Evolutionary conservation across 2,113 vertebrate genomes (phyloP), one percentile per base, ranked within the genome.

Genomic region (Nipponia nippon): DNA sequence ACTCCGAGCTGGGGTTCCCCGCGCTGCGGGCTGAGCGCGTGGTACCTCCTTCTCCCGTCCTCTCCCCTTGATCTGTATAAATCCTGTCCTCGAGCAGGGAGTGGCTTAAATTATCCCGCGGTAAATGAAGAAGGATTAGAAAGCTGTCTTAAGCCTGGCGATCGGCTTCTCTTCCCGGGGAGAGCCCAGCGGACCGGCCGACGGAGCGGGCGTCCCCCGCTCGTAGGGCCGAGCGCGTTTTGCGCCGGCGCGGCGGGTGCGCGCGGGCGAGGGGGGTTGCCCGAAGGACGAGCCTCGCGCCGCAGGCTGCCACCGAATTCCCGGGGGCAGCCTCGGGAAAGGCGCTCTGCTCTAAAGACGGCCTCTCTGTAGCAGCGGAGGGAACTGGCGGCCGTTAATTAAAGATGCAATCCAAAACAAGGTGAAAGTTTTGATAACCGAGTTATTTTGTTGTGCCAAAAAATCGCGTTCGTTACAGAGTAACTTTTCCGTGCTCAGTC

Each of bases 231-330:
- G 56, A 26, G 15, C 18, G 71, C 77, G 46, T 81, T 87, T 78
- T 15, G n/a, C 4, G 4, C 55, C 2, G 22, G 72, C 30, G 61
- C 22, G 78, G 56, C 26, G 32, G 30, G 32, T 20, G n/a, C n/a
- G n/a, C n/a, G n/a, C n/a, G n/a, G n/a, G n/a, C n/a, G n/a, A n/a
- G n/a, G n/a, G n/a, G n/a, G n/a, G n/a, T n/a, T n/a, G 49, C 76
- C 50, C 25, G 2, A 14, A 69, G 44, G 25, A 3, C 0, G 3
- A 46, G 12, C 50, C 12, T 16, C 4, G 22, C 0, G 7, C 52
- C 18, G 78, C 36, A 15, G 21, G 5, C 15, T 5, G 20, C 22
- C 9, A 0, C 70, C 2, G 3, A 30, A 56, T 65, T 36, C 71
- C 2, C 34, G 1, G 47, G 69, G 52, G 59, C 65, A 56, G 1